Percentiles rank a stretch among this genome's conserved stretches.
phyloP scores from a whole-genome alignment of 2,888 invertebrate genomes.

The Diarsia mendica region DNA sequence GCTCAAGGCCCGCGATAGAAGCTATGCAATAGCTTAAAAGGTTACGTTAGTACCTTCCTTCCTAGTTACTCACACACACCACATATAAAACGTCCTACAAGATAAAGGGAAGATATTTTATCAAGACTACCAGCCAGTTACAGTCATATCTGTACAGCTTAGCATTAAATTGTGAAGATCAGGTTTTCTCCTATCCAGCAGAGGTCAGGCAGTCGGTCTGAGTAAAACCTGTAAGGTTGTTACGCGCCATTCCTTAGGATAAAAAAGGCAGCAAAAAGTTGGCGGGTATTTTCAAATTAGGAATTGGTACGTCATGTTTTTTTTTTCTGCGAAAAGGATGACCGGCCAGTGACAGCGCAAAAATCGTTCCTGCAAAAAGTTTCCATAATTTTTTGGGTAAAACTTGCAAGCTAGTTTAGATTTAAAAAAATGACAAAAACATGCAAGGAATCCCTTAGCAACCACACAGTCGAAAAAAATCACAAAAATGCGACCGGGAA shows the following conservation, averaged over 20 bases:
- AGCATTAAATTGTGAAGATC: slow-evolving; percentile 33
- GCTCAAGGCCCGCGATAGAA: too few relatives aligned
- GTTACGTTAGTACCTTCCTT: too few relatives aligned
- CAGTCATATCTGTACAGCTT: slow-evolving; percentile 2
- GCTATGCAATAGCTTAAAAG: too few relatives aligned
- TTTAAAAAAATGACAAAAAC: not conserved
- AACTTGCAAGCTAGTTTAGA: not conserved
- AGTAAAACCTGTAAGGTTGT: slow-evolving; percentile 39
- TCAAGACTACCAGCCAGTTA: slow-evolving; percentile 6
- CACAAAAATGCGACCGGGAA: slow-evolving; percentile 75
- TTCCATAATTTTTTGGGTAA: not conserved
- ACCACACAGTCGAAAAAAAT: slow-evolving; percentile 46
- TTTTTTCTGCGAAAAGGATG: not conserved
- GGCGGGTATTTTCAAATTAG: not conserved
- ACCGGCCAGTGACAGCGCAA: not conserved
- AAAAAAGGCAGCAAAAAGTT: not conserved
- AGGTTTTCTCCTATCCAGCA: slow-evolving; percentile 35
- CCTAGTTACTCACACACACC: not conserved
- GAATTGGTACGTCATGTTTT: not conserved
- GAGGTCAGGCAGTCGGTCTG: slow-evolving; percentile 25
- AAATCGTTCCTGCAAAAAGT: not conserved
- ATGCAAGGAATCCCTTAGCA: slow-evolving; percentile 14
- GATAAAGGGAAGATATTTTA: not conserved
- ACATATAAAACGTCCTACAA: not conserved
- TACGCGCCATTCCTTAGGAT: not conserved